phyloP scores from a whole-genome alignment of 2,113 vertebrate genomes.

The Indicator indicator region DNA sequence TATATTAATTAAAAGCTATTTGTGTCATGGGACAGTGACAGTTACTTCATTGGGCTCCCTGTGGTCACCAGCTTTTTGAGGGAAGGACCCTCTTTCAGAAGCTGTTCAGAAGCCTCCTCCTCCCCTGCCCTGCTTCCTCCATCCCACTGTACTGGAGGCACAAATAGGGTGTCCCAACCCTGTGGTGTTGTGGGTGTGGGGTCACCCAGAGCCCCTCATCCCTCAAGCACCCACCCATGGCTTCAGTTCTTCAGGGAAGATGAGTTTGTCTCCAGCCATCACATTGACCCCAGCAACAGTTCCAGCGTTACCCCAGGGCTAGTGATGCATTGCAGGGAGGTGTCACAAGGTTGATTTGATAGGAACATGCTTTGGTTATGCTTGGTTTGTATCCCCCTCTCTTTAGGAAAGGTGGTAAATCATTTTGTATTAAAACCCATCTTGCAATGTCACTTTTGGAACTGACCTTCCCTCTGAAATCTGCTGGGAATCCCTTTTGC shows the following conservation, averaged over 20 bases:
- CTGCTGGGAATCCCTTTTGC: neutral
- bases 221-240: neutral
- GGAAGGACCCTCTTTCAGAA: neutral
- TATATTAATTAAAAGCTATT: neutral
- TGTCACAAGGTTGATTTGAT: fast-evolving
- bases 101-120: neutral
- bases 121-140: neutral
- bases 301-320: neutral
- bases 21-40: fast-evolving
- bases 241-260: fast-evolving
- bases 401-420: neutral
- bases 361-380: fast-evolving
- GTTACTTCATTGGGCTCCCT: neutral
- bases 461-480: neutral
- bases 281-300: fast-evolving
- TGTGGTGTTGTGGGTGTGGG: neutral
- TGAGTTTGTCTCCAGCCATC: neutral
- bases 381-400: neutral
- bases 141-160: fast-evolving
- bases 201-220: neutral
- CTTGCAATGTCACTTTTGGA: fast-evolving
- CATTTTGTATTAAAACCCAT: neutral
- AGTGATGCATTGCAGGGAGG: neutral
- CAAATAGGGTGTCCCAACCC: neutral
- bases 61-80: neutral